These are phyloP conservation scores for Parambassis ranga DNA, from an alignment of 2,797 vertebrate species.

Conservation along the genomic window DNA sequence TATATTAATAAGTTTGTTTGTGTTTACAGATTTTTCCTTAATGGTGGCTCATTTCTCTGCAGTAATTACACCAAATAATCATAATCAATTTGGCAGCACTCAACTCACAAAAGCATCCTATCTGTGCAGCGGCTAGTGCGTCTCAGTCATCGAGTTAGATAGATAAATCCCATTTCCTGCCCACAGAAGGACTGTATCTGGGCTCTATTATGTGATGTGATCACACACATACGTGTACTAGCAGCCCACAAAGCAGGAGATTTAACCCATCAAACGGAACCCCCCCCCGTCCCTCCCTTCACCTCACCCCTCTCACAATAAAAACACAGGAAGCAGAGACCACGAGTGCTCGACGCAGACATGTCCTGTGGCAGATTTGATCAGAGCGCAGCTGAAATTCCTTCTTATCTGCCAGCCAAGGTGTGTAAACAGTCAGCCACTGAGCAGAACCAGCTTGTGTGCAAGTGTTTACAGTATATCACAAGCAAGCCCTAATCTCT, in stretches of 20 bases:
- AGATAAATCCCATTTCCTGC: conserved; percentile 56
- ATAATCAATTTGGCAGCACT: conserved; percentile 44
- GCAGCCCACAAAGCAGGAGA: conserved; percentile 37
- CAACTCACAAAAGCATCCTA: conserved; percentile 39
- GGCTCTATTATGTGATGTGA: conserved; percentile 20
- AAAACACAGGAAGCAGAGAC: conserved; percentile 70
- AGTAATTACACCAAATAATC: conserved; percentile 46
- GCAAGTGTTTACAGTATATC: conserved; percentile 47
- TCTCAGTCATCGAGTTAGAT: conserved; percentile 23
- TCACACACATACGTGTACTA: neutral
- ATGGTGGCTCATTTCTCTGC: conserved; percentile 23
- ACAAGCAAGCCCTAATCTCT: conserved; percentile 29
- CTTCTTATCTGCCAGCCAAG: conserved; percentile 62
- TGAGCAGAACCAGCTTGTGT: conserved; percentile 38
- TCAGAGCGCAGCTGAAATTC: conserved; percentile 65
- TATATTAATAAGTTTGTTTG: neutral
- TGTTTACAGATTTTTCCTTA: neutral
- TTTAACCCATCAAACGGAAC: conserved; percentile 48
- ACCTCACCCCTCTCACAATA: conserved; percentile 56
- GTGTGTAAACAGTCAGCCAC: conserved; percentile 68
- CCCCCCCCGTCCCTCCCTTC: neutral
- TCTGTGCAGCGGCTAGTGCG: conserved; percentile 18
- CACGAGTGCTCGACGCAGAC: conserved; percentile 73
- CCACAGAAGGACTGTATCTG: conserved; percentile 21
- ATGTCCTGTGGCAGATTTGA: conserved; percentile 68